Conservation (phyloP, 37 sponge, comb jelly and placozoan genomes). For the Crambe crambe region DNA sequence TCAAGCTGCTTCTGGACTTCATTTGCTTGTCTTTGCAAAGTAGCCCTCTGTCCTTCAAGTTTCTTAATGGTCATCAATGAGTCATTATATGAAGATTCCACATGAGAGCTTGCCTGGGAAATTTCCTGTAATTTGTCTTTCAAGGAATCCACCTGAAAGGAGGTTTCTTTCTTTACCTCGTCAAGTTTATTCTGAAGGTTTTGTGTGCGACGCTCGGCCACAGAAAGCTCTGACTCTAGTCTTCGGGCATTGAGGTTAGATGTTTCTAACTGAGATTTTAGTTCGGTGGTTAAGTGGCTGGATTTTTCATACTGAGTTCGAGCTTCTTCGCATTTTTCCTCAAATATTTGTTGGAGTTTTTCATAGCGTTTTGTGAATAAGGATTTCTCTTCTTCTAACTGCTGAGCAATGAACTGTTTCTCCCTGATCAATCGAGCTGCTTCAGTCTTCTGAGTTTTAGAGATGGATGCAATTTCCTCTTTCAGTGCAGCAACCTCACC, state of each 20-base stretch:
- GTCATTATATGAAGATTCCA: conserved; percentile 25
- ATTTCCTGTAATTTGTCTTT: conserved; percentile 33
- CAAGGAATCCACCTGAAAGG: conserved; percentile 27
- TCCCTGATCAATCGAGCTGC: conserved; percentile 3
- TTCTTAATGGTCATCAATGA: conserved; percentile 35
- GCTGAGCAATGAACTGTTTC: conserved; percentile 2
- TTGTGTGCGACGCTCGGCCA: conserved; percentile 42
- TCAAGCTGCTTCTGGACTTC: conserved; percentile 42
- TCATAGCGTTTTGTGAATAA: conserved; percentile 8
- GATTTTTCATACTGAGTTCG: conserved; percentile 39
- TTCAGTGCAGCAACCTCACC: conserved; percentile 27
- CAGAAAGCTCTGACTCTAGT: conserved; percentile 31
- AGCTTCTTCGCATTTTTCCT: conserved; percentile 46
- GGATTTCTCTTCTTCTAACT: conserved; percentile 31
- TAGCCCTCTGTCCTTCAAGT: conserved; percentile 28
- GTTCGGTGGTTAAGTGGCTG: conserved; percentile 12
- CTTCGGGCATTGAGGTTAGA: conserved; percentile 32
- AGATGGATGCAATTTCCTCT: conserved; percentile 17
- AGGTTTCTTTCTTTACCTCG: conserved; percentile 42
- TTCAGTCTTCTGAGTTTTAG: conserved; percentile 13
- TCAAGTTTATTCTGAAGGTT: conserved; percentile 48
- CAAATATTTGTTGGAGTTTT: conserved; percentile 33
- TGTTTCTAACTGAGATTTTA: conserved; percentile 38
- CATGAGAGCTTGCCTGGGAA: conserved; percentile 2
- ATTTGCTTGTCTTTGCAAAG: conserved; percentile 26